Percentiles rank a stretch among this genome's conserved stretches.
phyloP scores from a whole-genome alignment of 2,113 vertebrate genomes.

The Columbina picui region DNA sequence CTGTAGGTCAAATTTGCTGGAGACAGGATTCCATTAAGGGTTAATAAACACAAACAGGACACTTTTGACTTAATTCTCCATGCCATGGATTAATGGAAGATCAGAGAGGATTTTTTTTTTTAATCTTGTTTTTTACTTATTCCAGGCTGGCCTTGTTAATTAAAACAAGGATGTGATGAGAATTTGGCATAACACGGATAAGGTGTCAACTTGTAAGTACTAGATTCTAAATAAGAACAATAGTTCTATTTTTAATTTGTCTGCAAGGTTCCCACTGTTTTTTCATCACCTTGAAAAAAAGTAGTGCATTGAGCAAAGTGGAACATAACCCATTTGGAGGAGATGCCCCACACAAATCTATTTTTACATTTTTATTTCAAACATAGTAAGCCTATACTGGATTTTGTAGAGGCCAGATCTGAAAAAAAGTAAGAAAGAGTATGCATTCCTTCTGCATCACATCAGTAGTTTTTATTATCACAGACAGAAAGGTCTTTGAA shows the following conservation, averaged over 20 bases:
- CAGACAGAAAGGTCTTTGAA: background rate
- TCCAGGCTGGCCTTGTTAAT: background rate
- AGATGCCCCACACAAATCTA: background rate
- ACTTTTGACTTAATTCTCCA: background rate
- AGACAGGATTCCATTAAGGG: background rate
- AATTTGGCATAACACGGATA: background rate
- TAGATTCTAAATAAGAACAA: background rate
- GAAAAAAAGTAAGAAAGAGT: background rate
- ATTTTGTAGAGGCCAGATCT: background rate
- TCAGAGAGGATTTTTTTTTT: background rate
- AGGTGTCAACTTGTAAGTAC: background rate
- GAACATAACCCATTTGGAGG: background rate
- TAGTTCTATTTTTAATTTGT: background rate
- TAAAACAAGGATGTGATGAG: background rate
- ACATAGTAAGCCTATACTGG: background rate
- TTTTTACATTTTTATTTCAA: background rate
- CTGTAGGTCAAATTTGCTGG: background rate
- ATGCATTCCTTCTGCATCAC: background rate
- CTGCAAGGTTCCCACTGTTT: background rate
- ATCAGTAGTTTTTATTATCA: constrained; percentile 8
- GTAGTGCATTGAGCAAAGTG: background rate
- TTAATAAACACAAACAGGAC: background rate
- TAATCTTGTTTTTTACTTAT: background rate
- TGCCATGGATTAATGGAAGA: background rate
- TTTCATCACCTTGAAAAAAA: background rate